Base-by-base conservation (phyloP, 2,888 invertebrate species). In the Agriopis marginaria region DNA sequence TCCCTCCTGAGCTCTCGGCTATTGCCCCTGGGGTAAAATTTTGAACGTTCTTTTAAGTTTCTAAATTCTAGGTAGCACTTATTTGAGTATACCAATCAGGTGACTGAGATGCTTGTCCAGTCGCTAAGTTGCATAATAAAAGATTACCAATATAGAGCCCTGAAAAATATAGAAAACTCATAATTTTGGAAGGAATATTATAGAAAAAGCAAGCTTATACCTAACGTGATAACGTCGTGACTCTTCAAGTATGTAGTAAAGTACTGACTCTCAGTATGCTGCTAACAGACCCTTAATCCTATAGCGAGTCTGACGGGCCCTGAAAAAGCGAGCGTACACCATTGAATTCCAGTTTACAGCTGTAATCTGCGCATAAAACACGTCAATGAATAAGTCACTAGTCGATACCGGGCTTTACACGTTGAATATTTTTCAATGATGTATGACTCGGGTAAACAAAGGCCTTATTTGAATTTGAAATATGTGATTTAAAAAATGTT, bases 321-420 rank as follows among this genome's bases (percentile, higher is more conserved):
- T 84, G 83, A 84, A 88, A 89, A 87, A 86, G 82, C 73, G 56
- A 32, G 53, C 84, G 82, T 81, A 79, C 78, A 78, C 77, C 82
- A 84, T 80, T 84, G 85, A 86, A 88, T 87, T 86, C 86, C 81
- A 83, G 86, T 87, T 90, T 89, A 90, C 87, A 82, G 68, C 73
- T 78, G 86, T 89, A 88, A 88, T 86, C 84, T 82, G 76, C 75
- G 79, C 82, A 82, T 85, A 85, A 84, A 84, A 70, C 82, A 73
- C 82, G 81, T 82, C 85, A 84, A 81, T 83, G 78, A 79, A 79
- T 78, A 80, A 76, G 67, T 68, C 75, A 74, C 74, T 78, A 72
- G 67, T 66, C 75, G 74, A 75, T 77, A 71, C 69, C 74, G 69
- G 74, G 74, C 75, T 79, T 82, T 77, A 75, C 79, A 74, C 71